Evolutionary conservation across 2,113 vertebrate species (phyloP), one percentile per base, ranked within the genome.

Genomic region (Chlorodrepanis virens): DNA sequence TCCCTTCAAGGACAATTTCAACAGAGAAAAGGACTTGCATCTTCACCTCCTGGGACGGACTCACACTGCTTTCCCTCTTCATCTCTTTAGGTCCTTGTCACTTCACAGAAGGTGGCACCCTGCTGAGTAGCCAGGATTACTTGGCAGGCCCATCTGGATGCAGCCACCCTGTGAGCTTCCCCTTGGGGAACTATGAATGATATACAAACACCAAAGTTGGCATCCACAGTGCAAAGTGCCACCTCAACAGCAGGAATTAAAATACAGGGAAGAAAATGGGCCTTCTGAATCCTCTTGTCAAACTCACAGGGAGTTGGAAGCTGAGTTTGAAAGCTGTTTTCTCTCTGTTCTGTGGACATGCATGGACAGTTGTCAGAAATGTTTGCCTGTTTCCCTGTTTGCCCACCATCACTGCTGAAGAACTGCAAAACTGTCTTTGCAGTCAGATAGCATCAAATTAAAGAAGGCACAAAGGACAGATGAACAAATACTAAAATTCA

Each of bases 91-190:
- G 81, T 33, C 92, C 87, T 83, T 96, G 95, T 97, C 95, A 93
- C 40, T 90, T 87, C 74, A 87, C 95, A 95, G 89, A 95, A 89
- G 87, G 81, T 24, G n/a, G 93, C 44, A 79, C 44, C 93, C 89
- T 47, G 87, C 87, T 52, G 84, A 87, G 83, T 27, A 87, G 78
- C 74, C 78, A 70, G 93, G 57, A 95, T 95, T 96, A 89, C 59
- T 94, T 91, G 87, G 91, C 95, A 97, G 89, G 89, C 54, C 94
- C 94, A 96, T 91, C 91, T 95, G 93, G 95, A 95, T 65, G 67
- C 49, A 76, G 78, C 69, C 75, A 76, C 94, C 91, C 84, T 23
- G 39, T 17, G 63, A 96, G 91, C 70, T 75, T 89, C 90, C 84
- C 91, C 78, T 94, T 60, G 84, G 93, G 94, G 82, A 80, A 33